phyloP scores from a whole-genome alignment of 2,113 vertebrate genomes.

The Eubucco bourcierii region DNA sequence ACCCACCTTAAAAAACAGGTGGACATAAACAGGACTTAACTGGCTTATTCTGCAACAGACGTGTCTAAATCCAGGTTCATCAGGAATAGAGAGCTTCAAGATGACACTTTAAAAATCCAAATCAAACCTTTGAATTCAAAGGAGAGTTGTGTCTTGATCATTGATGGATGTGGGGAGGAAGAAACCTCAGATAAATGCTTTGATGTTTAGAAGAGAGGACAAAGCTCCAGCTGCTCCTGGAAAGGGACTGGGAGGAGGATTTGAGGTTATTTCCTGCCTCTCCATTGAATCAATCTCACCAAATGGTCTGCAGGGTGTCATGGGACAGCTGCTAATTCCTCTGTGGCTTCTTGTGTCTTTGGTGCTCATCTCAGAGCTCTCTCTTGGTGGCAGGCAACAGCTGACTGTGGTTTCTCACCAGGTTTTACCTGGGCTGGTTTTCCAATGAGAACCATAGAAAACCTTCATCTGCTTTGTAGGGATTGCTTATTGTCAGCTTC shows the following conservation, averaged over 20 bases:
- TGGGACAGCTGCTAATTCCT: background rate
- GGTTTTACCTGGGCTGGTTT: background rate
- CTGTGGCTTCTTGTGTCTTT: background rate
- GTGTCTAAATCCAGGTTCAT: background rate
- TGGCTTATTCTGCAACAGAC: background rate
- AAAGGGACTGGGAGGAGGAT: background rate
- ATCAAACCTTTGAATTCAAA: background rate
- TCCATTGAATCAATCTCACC: no score
- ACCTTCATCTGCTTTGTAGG: background rate
- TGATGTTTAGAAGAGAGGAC: background rate
- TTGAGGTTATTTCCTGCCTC: background rate
- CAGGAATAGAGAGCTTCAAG: background rate
- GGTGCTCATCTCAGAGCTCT: background rate
- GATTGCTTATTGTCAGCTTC: background rate
- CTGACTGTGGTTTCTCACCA: background rate
- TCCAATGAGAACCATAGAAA: background rate
- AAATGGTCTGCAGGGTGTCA: no score
- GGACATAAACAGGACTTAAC: background rate
- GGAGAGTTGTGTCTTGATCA: background rate
- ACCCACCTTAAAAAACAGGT: background rate
- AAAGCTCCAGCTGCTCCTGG: background rate
- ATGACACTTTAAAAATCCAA: background rate
- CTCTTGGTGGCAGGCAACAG: no score
- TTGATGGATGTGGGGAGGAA: background rate
- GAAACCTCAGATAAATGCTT: background rate